phyloP scores from a whole-genome alignment of 2,113 vertebrate species.

The Clarias gariepinus region DNA sequence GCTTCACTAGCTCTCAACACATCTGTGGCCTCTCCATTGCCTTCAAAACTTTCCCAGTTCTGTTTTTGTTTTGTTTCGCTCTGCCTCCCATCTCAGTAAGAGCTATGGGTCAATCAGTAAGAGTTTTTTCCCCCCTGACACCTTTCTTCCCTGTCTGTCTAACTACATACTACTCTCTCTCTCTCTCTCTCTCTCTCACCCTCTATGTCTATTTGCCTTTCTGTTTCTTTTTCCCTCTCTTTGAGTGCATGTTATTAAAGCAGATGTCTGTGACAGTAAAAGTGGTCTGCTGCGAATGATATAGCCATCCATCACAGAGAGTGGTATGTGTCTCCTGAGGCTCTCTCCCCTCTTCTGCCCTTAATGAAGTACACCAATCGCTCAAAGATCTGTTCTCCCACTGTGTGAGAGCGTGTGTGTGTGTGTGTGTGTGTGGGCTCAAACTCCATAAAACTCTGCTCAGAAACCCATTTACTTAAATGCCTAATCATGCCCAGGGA shows the following conservation, averaged over 20 bases:
- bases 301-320: conserved; percentile 69
- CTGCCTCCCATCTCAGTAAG: conserved; percentile 9
- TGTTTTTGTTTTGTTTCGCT: conserved; percentile 39
- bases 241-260: conserved; percentile 45
- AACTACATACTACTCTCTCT: conserved; percentile 39
- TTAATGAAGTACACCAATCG: conserved; percentile 71
- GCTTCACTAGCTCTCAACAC: conserved; percentile 26
- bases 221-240: conserved; percentile 24
- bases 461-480: conserved; percentile 30
- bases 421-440: conserved; percentile 63
- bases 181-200: conserved; percentile 19
- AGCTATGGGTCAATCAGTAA: conserved; percentile 28
- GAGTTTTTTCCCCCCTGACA: conserved; percentile 22
- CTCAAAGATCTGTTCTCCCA: conserved; percentile 63
- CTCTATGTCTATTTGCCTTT: conserved; percentile 29
- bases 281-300: conserved; percentile 58
- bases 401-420: conserved; percentile 21
- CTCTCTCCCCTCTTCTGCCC: conserved; percentile 55
- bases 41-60: neutral
- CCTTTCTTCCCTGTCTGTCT: conserved; percentile 4
- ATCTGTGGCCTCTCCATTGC: neutral
- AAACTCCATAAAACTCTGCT: conserved; percentile 34
- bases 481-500: conserved; percentile 14
- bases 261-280: conserved; percentile 52
- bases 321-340: conserved; percentile 70